phyloP scores from a whole-genome alignment of 2,888 invertebrate genomes.

The Entomobrya multifasciata region DNA sequence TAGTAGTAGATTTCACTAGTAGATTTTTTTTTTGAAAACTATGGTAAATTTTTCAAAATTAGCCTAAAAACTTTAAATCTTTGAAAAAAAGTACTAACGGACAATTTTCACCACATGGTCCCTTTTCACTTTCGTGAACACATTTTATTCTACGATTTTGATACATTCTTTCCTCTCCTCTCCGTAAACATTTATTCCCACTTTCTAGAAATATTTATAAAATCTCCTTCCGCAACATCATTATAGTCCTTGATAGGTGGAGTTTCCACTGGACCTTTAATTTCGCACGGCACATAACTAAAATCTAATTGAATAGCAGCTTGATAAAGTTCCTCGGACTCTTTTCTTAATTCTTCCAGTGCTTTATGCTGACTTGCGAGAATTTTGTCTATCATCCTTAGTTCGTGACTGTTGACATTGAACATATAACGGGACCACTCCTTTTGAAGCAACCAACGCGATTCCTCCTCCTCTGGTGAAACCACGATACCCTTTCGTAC shows the following conservation, averaged over 20 bases:
- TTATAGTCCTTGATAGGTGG: slow-evolving; percentile 91
- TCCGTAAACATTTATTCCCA: slow-evolving; percentile 88
- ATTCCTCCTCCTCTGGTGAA: slow-evolving; percentile 85
- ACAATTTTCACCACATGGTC: too few species aligned
- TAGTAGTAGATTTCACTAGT: too few species aligned
- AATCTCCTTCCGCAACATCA: slow-evolving; percentile 95
- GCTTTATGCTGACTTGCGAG: slow-evolving; percentile 88
- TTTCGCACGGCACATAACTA: slow-evolving; percentile 86
- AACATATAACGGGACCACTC: slow-evolving; percentile 89
- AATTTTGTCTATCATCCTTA: slow-evolving; percentile 87
- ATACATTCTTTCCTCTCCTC: too few species aligned
- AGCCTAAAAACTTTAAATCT: too few species aligned
- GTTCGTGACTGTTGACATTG: slow-evolving; percentile 85
- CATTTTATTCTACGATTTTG: too few species aligned
- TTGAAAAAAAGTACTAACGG: too few species aligned
- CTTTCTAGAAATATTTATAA: slow-evolving; percentile 89
- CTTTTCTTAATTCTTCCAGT: slow-evolving; percentile 88
- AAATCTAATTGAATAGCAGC: slow-evolving; percentile 92
- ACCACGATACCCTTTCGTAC: slow-evolving; percentile 83
- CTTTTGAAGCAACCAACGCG: slow-evolving; percentile 86
- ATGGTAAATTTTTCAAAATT: too few species aligned
- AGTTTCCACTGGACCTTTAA: slow-evolving; percentile 89
- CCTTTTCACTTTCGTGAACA: too few species aligned
- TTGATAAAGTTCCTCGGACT: slow-evolving; percentile 92
- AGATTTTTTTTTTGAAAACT: too few species aligned